A percentile compares a stretch with the other conserved stretches of the same genome.
Conservation (phyloP, 2,113 vertebrate genomes). For the Lethenteron reissneri region DNA sequence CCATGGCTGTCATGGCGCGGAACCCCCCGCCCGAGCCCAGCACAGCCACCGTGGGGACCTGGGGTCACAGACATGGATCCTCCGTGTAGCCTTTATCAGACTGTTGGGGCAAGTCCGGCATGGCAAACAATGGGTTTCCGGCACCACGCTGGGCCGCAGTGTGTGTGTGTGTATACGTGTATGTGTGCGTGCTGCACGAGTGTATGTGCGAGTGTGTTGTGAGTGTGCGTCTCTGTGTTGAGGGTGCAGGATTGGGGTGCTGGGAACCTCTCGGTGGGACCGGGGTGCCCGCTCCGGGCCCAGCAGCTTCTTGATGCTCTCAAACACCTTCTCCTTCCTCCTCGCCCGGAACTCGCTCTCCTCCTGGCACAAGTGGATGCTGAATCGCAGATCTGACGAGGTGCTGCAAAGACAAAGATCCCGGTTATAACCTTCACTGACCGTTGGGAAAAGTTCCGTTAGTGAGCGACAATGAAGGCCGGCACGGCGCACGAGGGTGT, state of each 20-base stretch:
- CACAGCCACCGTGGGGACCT: conserved; percentile 80
- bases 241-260: too few species aligned
- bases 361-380: conserved; percentile 61
- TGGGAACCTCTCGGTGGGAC: not conserved
- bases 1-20: conserved; percentile 76
- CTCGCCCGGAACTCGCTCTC: conserved; percentile 59
- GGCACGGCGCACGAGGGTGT: too few species aligned
- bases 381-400: conserved; percentile 64
- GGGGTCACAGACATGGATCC: conserved; percentile 6
- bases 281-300: conserved; percentile 23
- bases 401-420: conserved; percentile 24
- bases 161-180: not conserved
- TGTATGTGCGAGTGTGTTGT: too few species aligned
- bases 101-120: too few species aligned
- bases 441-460: too few species aligned
- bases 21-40: conserved; percentile 85
- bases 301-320: conserved; percentile 54
- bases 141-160: too few species aligned
- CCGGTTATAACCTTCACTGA: too few species aligned
- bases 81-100: too few species aligned
- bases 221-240: too few species aligned
- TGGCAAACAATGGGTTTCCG: too few species aligned
- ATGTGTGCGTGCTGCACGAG: not conserved
- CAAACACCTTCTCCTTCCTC: conserved; percentile 42
- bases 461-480: too few species aligned